phyloP scores from a whole-genome alignment of 2,888 invertebrate species.

The Sinotaia quadrata region DNA sequence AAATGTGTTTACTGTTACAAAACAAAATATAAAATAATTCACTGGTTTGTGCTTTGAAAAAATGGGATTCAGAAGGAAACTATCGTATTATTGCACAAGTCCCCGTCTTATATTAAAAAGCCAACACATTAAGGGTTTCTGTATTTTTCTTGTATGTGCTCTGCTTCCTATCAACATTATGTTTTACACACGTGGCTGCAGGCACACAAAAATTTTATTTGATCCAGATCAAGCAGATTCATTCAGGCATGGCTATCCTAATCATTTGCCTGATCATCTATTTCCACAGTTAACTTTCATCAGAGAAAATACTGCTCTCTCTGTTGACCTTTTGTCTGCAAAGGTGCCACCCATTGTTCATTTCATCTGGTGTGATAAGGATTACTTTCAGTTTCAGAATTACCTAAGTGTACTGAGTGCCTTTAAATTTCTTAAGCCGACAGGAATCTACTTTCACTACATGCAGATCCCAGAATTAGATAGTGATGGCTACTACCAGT shows the following conservation, averaged over 20 bases:
- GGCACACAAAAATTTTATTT: conserved; percentile 13
- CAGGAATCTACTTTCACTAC: conserved; percentile 50
- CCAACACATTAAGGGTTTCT: conserved; percentile 10
- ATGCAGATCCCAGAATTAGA: conserved; percentile 43
- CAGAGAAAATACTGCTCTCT: not conserved
- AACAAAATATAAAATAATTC: too few relatives aligned
- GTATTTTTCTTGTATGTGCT: conserved; percentile 10
- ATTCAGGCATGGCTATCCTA: conserved; percentile 35
- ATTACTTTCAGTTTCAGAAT: conserved; percentile 56
- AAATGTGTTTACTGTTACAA: too few relatives aligned
- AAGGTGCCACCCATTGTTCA: conserved; percentile 42
- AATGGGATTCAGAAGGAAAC: too few relatives aligned
- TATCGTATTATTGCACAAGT: too few relatives aligned
- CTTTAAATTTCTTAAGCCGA: conserved; percentile 49
- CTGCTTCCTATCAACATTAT: conserved; percentile 27
- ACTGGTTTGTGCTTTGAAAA: too few relatives aligned
- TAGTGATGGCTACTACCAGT: conserved; percentile 46
- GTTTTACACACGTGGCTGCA: conserved; percentile 23
- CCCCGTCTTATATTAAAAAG: too few relatives aligned
- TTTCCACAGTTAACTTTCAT: conserved; percentile 26
- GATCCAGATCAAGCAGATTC: conserved; percentile 28
- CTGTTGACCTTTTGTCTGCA: conserved; percentile 24
- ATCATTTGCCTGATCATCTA: conserved; percentile 34
- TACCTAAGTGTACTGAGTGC: conserved; percentile 55
- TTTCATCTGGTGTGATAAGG: conserved; percentile 55